Evolutionary conservation across 1,140 invertebrate genomes (phyloP), one percentile per base, ranked within the genome.

Genomic region (Papilio aristodemus): DNA sequence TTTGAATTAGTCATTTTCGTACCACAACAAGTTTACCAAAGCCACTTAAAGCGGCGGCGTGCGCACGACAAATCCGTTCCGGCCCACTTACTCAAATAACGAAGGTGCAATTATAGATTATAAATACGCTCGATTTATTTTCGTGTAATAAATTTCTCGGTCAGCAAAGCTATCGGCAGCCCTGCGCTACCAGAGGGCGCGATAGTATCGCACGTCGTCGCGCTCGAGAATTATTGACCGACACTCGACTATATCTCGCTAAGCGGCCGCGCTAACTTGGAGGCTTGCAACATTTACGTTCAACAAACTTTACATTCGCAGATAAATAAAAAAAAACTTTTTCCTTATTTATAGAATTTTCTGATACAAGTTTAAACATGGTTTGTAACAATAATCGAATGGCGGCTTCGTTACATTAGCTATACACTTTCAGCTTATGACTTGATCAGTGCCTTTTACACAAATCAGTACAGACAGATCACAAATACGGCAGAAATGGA

Each of bases 151-250:
- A 66, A 66, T 66, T 60, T 60, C 63, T 46, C 63, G 41, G 13
- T 25, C 46, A 36, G 43, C 63, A 17, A 19, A 36, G 39, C 27
- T 43, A 46, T 66, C 41, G 41, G 41, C 41, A 66, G 63, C 63
- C 41, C 41, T 63, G 38, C 38, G 63, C 63, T 63, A 76, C 71
- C 71, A 74, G 70, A 62, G 70, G 71, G 71, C 68, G 66, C 68
- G 81, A 83, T 83, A 69, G 62, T 78, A 83, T 85, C 83, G 69
- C 71, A 43, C 69, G 71, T 72, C 71, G 74, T 71, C 76, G 74
- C 70, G 67, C 76, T 50, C 43, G 73, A 76, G 78, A 79, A 81
- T 77, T 80, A 83, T 79, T 77, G 77, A 66, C 63, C 68, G 68
- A 36, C 58, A 67, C 46, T 63, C 69, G 46, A 70, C 67, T 58